Evolutionary conservation across 1,140 invertebrate genomes (phyloP).

Genomic region (Planococcus citri): DNA sequence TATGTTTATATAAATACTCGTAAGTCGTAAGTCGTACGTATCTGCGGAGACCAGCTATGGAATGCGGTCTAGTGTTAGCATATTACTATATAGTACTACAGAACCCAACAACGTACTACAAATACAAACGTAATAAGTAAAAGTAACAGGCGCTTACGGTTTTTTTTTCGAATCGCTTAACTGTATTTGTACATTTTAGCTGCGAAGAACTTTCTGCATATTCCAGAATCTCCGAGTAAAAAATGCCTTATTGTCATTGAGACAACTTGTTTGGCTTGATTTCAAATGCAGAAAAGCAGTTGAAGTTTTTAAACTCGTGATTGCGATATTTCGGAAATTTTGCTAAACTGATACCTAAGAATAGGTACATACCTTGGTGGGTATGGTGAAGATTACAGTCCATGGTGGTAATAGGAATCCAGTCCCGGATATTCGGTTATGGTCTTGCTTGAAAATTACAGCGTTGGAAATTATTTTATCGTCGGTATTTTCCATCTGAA

Average conservation of each 20-base stretch:
- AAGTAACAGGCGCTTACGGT: constrained; percentile 1
- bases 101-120: not conserved
- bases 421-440: too few species aligned
- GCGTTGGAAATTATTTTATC: too few species aligned
- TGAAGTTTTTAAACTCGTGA: not conserved
- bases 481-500: too few species aligned
- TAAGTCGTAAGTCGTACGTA: too few species aligned
- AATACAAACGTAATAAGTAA: not conserved
- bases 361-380: too few species aligned
- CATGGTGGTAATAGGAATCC: too few species aligned
- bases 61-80: constrained; percentile 2
- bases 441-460: too few species aligned
- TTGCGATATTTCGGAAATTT: not conserved
- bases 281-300: not conserved
- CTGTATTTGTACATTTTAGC: not conserved
- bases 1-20: not conserved
- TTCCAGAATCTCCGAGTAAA: not conserved
- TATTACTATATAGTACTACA: too few species aligned
- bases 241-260: not conserved
- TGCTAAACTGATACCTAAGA: not conserved
- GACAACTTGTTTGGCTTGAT: not conserved
- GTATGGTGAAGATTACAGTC: too few species aligned
- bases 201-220: not conserved
- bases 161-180: not conserved
- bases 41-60: not conserved